Conservation (phyloP, 2,113 vertebrate species). For the Rattus norvegicus region DNA sequence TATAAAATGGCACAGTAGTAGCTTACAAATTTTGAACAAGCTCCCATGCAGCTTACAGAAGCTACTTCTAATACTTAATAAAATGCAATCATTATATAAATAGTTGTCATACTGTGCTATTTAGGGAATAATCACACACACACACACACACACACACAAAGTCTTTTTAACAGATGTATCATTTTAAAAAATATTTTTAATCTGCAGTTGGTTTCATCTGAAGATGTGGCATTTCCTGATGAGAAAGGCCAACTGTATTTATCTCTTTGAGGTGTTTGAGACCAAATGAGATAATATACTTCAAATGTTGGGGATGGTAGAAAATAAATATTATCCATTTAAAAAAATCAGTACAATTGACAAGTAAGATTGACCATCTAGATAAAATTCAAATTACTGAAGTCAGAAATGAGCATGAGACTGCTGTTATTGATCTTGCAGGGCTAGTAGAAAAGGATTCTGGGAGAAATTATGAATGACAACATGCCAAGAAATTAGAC, state of each 20-base stretch:
- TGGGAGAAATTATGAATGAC: background rate
- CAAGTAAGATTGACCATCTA: background rate
- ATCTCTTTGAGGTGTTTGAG: background rate
- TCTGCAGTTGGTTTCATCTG: background rate
- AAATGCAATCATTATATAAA: background rate
- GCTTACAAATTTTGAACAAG: background rate
- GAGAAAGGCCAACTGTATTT: background rate
- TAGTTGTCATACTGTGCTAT: background rate
- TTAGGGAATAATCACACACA: background rate
- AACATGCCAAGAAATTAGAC: slow-evolving; percentile 2
- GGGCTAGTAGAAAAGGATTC: background rate
- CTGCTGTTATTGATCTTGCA: background rate
- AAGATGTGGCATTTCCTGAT: background rate
- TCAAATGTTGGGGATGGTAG: slow-evolving; percentile 8
- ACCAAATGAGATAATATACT: background rate
- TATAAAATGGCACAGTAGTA: background rate
- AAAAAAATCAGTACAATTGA: slow-evolving; percentile 10
- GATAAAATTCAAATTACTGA: slow-evolving; percentile 27
- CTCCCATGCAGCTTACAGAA: background rate
- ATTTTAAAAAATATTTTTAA: background rate
- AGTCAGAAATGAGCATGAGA: background rate
- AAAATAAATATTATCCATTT: background rate
- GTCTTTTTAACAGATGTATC: background rate
- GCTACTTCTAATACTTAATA: background rate
- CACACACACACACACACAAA: background rate